Evolutionary conservation across 2,888 invertebrate genomes (phyloP).

Genomic region (Crioceris asparagi): DNA sequence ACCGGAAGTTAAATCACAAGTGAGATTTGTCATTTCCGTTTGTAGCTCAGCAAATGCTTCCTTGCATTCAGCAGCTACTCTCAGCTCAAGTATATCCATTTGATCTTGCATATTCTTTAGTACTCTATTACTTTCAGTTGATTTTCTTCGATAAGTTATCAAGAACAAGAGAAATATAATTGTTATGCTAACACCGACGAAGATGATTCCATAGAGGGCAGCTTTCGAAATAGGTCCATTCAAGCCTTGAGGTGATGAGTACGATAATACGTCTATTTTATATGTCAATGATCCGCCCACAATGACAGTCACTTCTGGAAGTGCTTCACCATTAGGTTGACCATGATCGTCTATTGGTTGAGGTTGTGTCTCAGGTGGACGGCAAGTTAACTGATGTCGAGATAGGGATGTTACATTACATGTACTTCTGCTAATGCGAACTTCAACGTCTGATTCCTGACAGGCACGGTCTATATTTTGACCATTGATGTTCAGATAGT

Average conservation of each 20-base stretch:
- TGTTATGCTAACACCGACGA: conserved; percentile 62
- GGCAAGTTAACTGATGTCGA: conserved; percentile 84
- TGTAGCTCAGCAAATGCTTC: conserved; percentile 95
- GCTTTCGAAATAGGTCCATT: conserved; percentile 74
- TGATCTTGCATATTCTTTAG: conserved; percentile 98
- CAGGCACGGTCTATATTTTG: conserved; percentile 85
- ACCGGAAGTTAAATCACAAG: conserved; percentile 82
- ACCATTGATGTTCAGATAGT: conserved; percentile 89
- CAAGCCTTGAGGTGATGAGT: conserved; percentile 71
- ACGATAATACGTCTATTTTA: conserved; percentile 78
- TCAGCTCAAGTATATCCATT: conserved; percentile 93
- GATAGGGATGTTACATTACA: conserved; percentile 94
- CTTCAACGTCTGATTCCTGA: conserved; percentile 80
- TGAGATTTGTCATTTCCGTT: conserved; percentile 95
- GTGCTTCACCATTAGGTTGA: conserved; percentile 49
- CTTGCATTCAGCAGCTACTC: conserved; percentile 96
- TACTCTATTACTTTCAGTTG: conserved; percentile 91
- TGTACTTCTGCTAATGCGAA: conserved; percentile 75
- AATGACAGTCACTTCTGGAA: conserved; percentile 73
- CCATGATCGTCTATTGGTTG: conserved; percentile 48
- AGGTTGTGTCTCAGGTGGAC: conserved; percentile 78
- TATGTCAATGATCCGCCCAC: conserved; percentile 76
- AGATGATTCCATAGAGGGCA: conserved; percentile 69
- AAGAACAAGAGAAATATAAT: conserved; percentile 76
- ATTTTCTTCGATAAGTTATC: conserved; percentile 88